phyloP scores from a whole-genome alignment of 2,888 invertebrate genomes.

The Stenotaenia linearis region DNA sequence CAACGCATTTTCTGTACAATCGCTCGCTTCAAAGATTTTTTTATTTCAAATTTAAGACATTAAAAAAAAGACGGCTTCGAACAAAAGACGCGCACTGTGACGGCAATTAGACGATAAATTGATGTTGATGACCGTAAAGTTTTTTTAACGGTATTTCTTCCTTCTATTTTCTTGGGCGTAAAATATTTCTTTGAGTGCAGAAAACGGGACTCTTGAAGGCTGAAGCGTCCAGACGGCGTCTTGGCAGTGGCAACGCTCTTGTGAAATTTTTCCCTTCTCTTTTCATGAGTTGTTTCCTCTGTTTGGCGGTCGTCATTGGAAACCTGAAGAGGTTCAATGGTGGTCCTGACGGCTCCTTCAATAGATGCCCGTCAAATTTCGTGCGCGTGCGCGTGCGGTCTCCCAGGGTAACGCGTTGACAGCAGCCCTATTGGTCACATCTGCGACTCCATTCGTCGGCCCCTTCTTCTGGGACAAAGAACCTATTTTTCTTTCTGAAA shows the following conservation, averaged over 20 bases:
- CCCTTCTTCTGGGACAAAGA: constrained; percentile 14
- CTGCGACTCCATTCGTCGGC: not conserved
- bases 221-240: constrained; percentile 17
- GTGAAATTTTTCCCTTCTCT: constrained; percentile 2
- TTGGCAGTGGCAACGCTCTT: not conserved
- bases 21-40: not conserved
- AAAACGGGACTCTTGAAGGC: not conserved
- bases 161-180: not conserved
- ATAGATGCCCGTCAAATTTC: constrained; percentile 28
- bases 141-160: not conserved
- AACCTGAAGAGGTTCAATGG: constrained; percentile 15
- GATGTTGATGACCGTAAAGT: not conserved
- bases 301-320: constrained; percentile 19
- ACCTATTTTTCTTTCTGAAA: not conserved
- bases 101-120: not conserved
- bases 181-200: not conserved
- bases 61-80: not conserved
- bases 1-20: not conserved
- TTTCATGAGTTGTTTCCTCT: not conserved
- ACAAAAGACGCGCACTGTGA: not conserved
- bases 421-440: constrained; percentile 21
- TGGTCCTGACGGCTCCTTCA: constrained; percentile 26
- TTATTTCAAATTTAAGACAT: not conserved
- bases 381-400: constrained; percentile 32
- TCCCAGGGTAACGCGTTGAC: constrained; percentile 32